Conservation (phyloP, 2,797 vertebrate species). For the Labeo calbasu region DNA sequence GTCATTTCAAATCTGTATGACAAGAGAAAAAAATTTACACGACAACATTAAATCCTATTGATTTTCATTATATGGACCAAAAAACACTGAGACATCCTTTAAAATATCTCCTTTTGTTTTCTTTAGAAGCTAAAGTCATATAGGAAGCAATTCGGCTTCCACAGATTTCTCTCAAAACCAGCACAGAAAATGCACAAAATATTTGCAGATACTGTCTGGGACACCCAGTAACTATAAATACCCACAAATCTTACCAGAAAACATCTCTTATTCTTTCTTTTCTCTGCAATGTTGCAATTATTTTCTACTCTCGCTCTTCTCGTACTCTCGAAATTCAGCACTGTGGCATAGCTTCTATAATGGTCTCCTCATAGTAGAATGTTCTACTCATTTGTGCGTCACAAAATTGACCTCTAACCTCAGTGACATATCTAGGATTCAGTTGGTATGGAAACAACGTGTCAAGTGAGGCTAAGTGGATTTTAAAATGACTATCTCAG, state of each 20-base stretch:
- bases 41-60: neutral
- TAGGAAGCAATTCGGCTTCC: neutral
- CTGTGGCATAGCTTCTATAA: neutral
- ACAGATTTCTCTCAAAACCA: neutral
- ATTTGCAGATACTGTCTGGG: neutral
- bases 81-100: neutral
- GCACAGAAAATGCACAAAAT: neutral
- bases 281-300: neutral
- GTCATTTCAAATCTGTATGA: neutral
- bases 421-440: neutral
- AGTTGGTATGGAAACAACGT: neutral
- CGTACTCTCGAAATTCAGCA: neutral
- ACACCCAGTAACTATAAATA: neutral
- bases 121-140: neutral
- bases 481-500: neutral
- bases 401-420: constrained; percentile 5
- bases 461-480: neutral
- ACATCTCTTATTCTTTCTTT: neutral
- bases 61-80: neutral
- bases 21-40: neutral
- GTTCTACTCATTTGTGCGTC: neutral
- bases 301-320: neutral
- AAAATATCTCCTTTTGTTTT: neutral
- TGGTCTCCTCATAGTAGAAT: neutral
- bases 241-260: neutral